A percentile compares a stretch with the other conserved stretches of the same genome.
Conservation (phyloP, 2,797 vertebrate species). For the Sylvia borin region DNA sequence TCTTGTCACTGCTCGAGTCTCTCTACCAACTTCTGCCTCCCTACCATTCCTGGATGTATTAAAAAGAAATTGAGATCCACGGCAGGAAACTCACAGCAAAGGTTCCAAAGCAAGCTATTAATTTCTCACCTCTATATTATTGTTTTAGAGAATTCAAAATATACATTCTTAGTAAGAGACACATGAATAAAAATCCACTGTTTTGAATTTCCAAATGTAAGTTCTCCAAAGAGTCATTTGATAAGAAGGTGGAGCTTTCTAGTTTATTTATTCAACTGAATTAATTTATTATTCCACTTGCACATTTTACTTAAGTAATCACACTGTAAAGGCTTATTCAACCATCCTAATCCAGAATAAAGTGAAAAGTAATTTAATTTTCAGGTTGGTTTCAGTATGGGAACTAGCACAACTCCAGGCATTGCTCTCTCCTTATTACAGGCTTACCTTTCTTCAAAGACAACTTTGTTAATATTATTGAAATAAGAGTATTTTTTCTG, state of each 20-base stretch:
- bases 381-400: background rate
- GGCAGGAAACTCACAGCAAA: background rate
- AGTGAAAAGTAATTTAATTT: background rate
- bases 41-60: background rate
- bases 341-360: background rate
- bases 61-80: background rate
- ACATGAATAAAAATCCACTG: background rate
- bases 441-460: background rate
- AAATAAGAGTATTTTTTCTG: conserved; percentile 2
- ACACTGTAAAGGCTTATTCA: background rate
- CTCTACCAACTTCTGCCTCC: background rate
- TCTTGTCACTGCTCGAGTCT: background rate
- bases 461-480: background rate
- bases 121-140: background rate
- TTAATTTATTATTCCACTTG: background rate
- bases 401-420: background rate
- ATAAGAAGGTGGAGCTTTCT: background rate
- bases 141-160: background rate
- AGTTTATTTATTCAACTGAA: background rate
- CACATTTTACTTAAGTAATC: background rate
- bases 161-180: background rate
- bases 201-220: background rate
- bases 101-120: background rate
- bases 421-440: background rate
- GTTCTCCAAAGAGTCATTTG: background rate